Conservation (phyloP, 1,140 invertebrate genomes). For the Gryllus bimaculatus region DNA sequence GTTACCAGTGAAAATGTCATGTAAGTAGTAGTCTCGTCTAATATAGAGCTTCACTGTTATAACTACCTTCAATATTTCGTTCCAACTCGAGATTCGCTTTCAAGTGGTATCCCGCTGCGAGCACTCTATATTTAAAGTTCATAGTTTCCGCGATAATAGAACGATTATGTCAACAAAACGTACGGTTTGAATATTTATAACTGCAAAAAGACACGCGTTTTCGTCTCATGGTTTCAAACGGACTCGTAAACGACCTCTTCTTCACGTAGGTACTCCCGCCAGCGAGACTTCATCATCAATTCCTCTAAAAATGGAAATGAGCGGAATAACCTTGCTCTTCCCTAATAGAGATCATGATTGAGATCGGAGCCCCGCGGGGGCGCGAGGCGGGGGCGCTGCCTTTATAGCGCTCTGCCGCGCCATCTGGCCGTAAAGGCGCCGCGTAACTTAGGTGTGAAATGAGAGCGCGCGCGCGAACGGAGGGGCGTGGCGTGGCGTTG, state of each 20-base stretch:
- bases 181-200: too few relatives aligned
- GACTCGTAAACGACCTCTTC: not conserved
- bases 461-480: not conserved
- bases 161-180: too few relatives aligned
- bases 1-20: too few relatives aligned
- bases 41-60: too few relatives aligned
- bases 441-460: constrained; percentile 1
- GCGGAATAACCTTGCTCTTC: not conserved
- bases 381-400: not conserved
- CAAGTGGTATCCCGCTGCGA: too few relatives aligned
- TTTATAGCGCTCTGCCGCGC: not conserved
- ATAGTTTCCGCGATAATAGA: too few relatives aligned
- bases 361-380: not conserved
- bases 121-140: too few relatives aligned
- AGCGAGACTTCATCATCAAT: not conserved
- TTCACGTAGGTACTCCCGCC: not conserved
- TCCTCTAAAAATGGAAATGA: not conserved
- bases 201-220: not conserved
- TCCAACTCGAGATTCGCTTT: too few relatives aligned
- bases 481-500: too few relatives aligned
- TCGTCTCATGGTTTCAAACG: not conserved
- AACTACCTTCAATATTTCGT: too few relatives aligned
- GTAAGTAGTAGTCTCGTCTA: too few relatives aligned
- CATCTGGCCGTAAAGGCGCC: not conserved
- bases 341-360: constrained; percentile 4